Evolutionary conservation across 2,113 vertebrate genomes (phyloP).

Genomic region (Chamaea fasciata): DNA sequence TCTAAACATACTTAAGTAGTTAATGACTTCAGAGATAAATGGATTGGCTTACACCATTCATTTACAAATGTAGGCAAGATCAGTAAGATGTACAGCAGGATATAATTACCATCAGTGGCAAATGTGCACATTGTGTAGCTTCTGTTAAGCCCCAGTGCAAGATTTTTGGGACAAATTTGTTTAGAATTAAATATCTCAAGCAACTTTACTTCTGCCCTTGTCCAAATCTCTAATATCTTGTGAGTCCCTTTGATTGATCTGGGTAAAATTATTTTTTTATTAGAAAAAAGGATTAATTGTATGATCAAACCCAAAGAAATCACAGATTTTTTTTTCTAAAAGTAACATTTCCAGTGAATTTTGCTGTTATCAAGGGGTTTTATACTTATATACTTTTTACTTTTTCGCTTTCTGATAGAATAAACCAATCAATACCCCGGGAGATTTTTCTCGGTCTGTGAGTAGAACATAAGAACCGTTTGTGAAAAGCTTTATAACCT

Average conservation of each 20-base stretch:
- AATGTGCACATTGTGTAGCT: neutral
- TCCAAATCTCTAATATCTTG: neutral
- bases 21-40: neutral
- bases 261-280: neutral
- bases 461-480: slow-evolving; percentile 6
- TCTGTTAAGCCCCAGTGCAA: neutral
- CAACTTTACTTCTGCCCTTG: neutral
- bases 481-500: slow-evolving; percentile 58
- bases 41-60: neutral
- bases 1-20: neutral
- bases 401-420: neutral
- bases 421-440: neutral
- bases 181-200: neutral
- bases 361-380: neutral
- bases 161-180: neutral
- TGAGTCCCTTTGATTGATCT: neutral
- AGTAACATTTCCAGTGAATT: neutral
- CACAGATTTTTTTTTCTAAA: neutral
- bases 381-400: neutral
- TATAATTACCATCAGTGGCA: neutral
- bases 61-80: neutral
- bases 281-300: neutral
- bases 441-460: neutral
- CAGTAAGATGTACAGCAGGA: neutral
- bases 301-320: neutral